phyloP scores from a whole-genome alignment of 2,888 invertebrate species.

The Ochropleura leucogaster region DNA sequence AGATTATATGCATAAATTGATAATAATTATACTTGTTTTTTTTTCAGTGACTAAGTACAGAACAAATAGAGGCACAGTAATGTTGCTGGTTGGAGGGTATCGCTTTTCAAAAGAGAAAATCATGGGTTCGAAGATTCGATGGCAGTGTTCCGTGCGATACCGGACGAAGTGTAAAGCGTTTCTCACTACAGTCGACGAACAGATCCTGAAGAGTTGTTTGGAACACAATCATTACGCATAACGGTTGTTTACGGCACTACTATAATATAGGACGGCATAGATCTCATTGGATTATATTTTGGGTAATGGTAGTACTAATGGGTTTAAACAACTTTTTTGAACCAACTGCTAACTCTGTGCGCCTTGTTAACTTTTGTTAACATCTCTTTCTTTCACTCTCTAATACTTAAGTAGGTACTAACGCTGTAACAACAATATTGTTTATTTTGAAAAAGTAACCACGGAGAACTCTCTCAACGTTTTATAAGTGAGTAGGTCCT shows the following conservation, averaged over 20 bases:
- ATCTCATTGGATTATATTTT: not conserved
- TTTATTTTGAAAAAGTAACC: no score
- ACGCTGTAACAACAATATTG: no score
- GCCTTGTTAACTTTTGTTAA: no score
- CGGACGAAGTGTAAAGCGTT: conserved; percentile 60
- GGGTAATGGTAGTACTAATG: not conserved
- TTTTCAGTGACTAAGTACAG: conserved; percentile 51
- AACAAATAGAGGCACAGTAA: conserved; percentile 62
- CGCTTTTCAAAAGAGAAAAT: conserved; percentile 62
- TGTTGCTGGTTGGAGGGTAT: conserved; percentile 58
- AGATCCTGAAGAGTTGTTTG: conserved; percentile 46
- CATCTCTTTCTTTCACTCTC: no score
- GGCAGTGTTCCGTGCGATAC: conserved; percentile 75
- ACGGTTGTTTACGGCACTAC: not conserved
- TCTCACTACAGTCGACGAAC: conserved; percentile 52
- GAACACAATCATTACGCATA: conserved; percentile 49
- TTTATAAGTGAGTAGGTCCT: no score
- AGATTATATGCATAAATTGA: not conserved
- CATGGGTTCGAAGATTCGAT: conserved; percentile 65
- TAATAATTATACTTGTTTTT: not conserved
- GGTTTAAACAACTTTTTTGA: not conserved
- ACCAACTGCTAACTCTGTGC: not conserved
- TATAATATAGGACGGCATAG: not conserved
- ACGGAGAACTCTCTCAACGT: no score
- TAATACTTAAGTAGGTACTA: no score